Percentiles rank a stretch among this genome's conserved stretches.
phyloP scores from a whole-genome alignment of 1,140 invertebrate genomes.

The Aphelinus certus region DNA sequence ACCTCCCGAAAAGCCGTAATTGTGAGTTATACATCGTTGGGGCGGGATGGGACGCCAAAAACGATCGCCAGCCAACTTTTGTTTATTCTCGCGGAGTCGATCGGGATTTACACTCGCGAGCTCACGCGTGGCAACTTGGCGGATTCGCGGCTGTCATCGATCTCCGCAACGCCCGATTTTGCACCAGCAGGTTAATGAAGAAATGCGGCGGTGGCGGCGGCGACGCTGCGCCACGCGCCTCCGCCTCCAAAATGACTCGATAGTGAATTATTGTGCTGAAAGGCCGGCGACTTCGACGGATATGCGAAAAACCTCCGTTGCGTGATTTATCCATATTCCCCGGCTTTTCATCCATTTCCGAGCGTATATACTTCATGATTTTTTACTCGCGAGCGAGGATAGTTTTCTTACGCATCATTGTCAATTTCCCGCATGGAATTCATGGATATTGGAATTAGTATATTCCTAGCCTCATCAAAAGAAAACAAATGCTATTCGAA shows the following conservation, averaged over 20 bases:
- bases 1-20: conserved; percentile 13
- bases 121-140: no score
- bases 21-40: conserved; percentile 33
- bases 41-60: no score
- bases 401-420: no score
- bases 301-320: background rate
- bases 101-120: conserved; percentile 22
- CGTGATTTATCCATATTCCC: background rate
- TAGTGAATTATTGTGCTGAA: conserved; percentile 31
- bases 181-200: conserved; percentile 28
- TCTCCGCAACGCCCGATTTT: conserved; percentile 18
- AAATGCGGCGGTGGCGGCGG: conserved; percentile 23
- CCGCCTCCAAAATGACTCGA: conserved; percentile 31
- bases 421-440: no score
- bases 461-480: no score
- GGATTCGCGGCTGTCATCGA: conserved; percentile 16
- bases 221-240: background rate
- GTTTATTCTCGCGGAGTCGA: conserved; percentile 48
- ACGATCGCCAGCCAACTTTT: conserved; percentile 35
- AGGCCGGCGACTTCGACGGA: background rate
- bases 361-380: no score
- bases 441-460: no score
- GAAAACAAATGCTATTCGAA: no score
- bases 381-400: no score
- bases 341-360: no score